Evolutionary conservation across 2,888 invertebrate species (phyloP), one percentile per base, ranked within the genome.

Genomic region (Limnephilus lunatus): DNA sequence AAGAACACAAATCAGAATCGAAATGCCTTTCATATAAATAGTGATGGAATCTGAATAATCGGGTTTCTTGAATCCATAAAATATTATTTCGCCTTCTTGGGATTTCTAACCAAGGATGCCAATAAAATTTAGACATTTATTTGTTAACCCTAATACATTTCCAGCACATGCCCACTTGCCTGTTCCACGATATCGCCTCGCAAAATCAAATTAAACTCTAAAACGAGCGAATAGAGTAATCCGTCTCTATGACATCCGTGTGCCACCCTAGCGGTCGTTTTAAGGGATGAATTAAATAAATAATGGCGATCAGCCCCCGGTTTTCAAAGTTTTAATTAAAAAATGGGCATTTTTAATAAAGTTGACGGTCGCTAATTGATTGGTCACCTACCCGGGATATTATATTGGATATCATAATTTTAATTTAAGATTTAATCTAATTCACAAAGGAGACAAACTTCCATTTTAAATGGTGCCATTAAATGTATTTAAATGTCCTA

Each of bases 271-370:
- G 68, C 7, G 68, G 68, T 68, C 25, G 68, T n/a, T 68, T 68
- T 68, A n/a, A 68, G 25, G 68, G 25, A 68, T 25, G n/a, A 68
- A 68, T 68, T 68, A 68, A 82, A 82, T 85, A 85, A 86, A 31
- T 53, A 48, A 48, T 53, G 44, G 31, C 86, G 86, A 86, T 44
- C 86, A 86, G 9, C 44, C 30, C 30, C 86, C 15, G 31, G 15
- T n/a, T n/a, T 39, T 31, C 53, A 53, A 86, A 86, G 53, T 53
- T 86, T 86, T 86, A 53, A 86, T 53, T 86, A 30, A 86, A 86
- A 86, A 44, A 86, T 30, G 25, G 25, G 35, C 39, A 35, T 85
- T 39, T 39, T n/a, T n/a, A 39, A 85, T 68, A 68, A 68, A 35
- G 85, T 32, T 85, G 85, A 39, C 85, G 25, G n/a, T 32, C 25